phyloP scores from a whole-genome alignment of 1,140 invertebrate species.

The Eriocheir sinensis region DNA sequence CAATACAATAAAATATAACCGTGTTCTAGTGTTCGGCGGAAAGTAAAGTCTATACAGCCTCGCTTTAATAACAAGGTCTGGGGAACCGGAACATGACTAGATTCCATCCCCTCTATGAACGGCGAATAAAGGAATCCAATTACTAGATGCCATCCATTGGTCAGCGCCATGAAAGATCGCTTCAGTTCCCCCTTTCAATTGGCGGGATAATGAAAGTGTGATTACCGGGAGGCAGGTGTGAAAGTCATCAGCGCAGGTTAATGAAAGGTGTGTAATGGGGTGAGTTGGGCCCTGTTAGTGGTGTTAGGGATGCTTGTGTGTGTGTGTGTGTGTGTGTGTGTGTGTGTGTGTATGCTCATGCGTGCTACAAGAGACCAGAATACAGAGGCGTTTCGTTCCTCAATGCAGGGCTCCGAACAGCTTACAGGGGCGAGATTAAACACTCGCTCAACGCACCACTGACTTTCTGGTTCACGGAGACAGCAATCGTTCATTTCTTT shows the following conservation, averaged over 20 bases:
- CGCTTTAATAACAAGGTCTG: neutral
- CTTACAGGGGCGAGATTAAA: neutral
- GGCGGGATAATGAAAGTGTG: neutral
- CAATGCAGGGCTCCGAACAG: neutral
- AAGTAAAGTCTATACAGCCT: neutral
- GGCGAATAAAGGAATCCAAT: neutral
- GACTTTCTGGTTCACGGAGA: neutral
- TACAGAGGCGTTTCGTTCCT: neutral
- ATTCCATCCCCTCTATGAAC: neutral
- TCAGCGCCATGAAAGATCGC: neutral
- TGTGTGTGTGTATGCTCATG: neutral
- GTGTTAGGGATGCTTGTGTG: neutral
- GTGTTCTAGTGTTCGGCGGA: too few species aligned
- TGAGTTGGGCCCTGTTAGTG: conserved; percentile 10
- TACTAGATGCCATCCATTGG: neutral
- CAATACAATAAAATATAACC: too few species aligned
- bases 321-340: too few species aligned
- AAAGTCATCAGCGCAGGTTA: neutral
- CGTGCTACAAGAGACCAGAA: neutral
- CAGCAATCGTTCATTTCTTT: neutral
- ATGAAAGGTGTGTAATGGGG: neutral
- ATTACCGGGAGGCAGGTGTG: neutral
- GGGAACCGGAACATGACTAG: neutral
- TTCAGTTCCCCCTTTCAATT: neutral
- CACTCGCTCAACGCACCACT: neutral